Evolutionary conservation across 2,888 invertebrate genomes (phyloP), one percentile per base, ranked within the genome.

Genomic region (Oligia strigilis): DNA sequence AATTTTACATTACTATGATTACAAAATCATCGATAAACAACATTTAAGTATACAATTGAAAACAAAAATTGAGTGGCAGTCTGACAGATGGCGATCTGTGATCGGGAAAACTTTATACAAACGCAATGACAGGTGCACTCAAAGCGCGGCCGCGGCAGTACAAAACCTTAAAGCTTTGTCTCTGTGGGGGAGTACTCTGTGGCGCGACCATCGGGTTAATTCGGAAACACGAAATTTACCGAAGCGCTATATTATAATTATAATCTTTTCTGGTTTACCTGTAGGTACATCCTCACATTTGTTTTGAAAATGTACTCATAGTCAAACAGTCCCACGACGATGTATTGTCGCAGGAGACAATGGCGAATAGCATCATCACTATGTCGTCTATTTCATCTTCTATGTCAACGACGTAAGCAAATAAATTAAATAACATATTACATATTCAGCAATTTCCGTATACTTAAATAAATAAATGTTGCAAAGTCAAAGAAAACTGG

Each of bases 321-420:
- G 77, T 81, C 76, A 40, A 19, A 65, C 14, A 40, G 64, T 81
- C 72, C 77, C 76, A 49, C 43, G 66, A 46, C 69, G 74, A 13
- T 58, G 77, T 74, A 83, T 83, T 86, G 75, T 76, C 19, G 6
- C n/a, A 62, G 40, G 40, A 67, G 78, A 84, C 81, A 77, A 88
- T 78, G 78, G 72, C n/a, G 40, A 49, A 62, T 58, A 60, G 17
- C 36, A 65, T 75, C 40, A 80, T 60, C 67, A 74, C 29, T 70
- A 74, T 77, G 14, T 70, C 19, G 49, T 70, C 60, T 80, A 62
- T 76, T 70, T 55, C 17, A 46, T 40, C 62, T 71, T 46, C 23
- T 70, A 73, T 74, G 29, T 79, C 49, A 23, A 29, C 29, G 29
- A 72, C 58, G 4, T 75, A 70, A 76, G 65, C 40, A 70, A 75